Conservation (phyloP, 2,797 vertebrate species). For the Syncerus caffer region DNA sequence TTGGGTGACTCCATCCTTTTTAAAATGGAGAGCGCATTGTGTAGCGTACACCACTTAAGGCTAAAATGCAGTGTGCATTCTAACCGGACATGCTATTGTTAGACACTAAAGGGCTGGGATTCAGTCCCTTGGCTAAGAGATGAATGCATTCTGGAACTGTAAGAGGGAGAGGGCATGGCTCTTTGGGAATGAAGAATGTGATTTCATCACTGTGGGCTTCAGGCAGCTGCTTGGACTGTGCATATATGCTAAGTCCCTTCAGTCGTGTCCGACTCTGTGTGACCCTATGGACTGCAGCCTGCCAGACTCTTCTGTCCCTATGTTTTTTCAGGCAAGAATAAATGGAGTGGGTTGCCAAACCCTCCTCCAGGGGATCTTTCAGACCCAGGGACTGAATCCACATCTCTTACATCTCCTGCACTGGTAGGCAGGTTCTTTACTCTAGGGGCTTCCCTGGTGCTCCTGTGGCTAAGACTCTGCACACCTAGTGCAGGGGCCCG, state of each 20-base stretch:
- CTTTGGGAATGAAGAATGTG: background rate
- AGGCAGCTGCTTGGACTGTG: fast-evolving
- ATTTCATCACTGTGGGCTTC: background rate
- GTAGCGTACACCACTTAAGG: background rate
- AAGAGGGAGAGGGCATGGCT: background rate
- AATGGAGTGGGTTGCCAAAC: background rate
- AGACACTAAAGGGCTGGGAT: background rate
- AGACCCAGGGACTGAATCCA: background rate
- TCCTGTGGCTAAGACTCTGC: background rate
- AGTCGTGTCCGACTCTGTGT: background rate
- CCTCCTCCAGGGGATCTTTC: background rate
- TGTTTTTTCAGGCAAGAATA: background rate
- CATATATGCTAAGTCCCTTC: background rate
- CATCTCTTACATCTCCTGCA: background rate
- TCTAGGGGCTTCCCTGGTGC: background rate
- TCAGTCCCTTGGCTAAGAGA: background rate
- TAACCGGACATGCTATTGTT: fast-evolving
- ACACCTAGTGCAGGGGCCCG: fast-evolving
- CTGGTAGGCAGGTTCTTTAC: background rate
- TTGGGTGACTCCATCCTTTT: background rate
- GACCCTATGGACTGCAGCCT: fast-evolving
- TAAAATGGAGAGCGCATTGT: background rate
- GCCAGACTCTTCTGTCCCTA: background rate
- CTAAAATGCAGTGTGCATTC: background rate
- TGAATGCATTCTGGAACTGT: background rate